Conservation (phyloP, 1,140 invertebrate genomes). For the Ganaspis sp. region DNA sequence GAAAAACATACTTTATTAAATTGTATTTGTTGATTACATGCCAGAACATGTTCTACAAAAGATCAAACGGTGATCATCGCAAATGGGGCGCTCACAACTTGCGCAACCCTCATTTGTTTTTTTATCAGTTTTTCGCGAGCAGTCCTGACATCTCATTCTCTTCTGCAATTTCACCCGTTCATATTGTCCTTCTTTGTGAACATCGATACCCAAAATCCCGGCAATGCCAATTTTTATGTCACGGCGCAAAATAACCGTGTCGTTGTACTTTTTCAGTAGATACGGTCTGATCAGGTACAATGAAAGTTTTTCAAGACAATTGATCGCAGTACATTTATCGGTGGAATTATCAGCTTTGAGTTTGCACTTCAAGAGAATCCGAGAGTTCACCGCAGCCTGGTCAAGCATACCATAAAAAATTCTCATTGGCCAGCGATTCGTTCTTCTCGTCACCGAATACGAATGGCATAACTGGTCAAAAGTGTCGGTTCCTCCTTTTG, state of each 20-base stretch:
- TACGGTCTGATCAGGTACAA: neutral
- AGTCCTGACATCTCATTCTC: neutral
- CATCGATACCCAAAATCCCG: neutral
- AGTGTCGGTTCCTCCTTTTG: too few relatives aligned
- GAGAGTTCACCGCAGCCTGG: neutral
- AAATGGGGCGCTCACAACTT: neutral
- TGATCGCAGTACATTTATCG: slow-evolving; percentile 12
- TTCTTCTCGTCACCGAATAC: slow-evolving; percentile 6
- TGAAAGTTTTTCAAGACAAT: slow-evolving; percentile 22
- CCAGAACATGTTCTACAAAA: too few relatives aligned
- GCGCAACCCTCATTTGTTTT: slow-evolving; percentile 29
- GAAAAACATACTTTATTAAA: too few relatives aligned
- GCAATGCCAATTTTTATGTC: slow-evolving; percentile 8
- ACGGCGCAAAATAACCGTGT: neutral
- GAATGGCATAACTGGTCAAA: slow-evolving; percentile 28
- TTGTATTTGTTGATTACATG: too few relatives aligned
- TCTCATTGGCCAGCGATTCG: neutral
- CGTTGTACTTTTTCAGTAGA: neutral
- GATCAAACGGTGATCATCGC: too few relatives aligned
- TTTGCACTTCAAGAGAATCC: neutral
- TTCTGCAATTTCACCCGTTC: neutral
- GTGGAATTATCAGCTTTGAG: slow-evolving; percentile 1
- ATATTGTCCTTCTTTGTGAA: neutral
- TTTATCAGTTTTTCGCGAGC: neutral
- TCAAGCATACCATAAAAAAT: slow-evolving; percentile 17